Conservation (phyloP, 1,140 invertebrate species). For the Drosophila micromelanica region DNA sequence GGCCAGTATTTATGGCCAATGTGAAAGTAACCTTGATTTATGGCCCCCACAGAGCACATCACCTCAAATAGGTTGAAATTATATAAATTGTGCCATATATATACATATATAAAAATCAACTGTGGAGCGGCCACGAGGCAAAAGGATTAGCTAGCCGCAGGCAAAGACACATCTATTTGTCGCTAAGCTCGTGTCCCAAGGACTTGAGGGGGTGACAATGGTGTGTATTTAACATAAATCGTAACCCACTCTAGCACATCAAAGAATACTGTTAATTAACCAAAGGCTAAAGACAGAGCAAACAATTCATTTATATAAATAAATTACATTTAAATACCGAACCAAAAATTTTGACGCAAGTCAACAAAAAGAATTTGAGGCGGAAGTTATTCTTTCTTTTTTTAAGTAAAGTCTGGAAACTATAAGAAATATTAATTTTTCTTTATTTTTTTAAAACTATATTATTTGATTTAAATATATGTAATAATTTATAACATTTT, state of each 20-base stretch:
- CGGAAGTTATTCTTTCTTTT: too few relatives aligned
- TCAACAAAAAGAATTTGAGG: too few relatives aligned
- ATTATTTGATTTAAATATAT: too few relatives aligned
- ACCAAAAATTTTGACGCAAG: too few relatives aligned
- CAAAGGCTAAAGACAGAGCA: not conserved
- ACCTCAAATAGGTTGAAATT: conserved; percentile 70
- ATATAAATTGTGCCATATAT: conserved; percentile 65
- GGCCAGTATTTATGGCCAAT: conserved; percentile 26
- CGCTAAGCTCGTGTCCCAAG: conserved; percentile 18
- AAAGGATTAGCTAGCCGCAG: conserved; percentile 49
- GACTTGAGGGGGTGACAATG: not conserved
- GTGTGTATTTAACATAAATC: conserved; percentile 6
- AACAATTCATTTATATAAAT: conserved; percentile 2
- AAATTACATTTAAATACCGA: not conserved
- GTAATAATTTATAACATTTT: too few relatives aligned
- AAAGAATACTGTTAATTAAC: conserved; percentile 31
- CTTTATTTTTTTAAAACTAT: too few relatives aligned
- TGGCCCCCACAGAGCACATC: conserved; percentile 37
- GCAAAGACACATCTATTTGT: conserved; percentile 41
- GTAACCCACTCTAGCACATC: conserved; percentile 2
- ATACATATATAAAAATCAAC: not conserved
- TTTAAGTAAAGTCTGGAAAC: too few relatives aligned
- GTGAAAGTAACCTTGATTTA: conserved; percentile 69
- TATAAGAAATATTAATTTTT: too few relatives aligned
- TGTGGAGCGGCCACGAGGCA: conserved; percentile 5